Evolutionary conservation across 2,113 vertebrate species (phyloP).

Genomic region (Cepphus grylle): DNA sequence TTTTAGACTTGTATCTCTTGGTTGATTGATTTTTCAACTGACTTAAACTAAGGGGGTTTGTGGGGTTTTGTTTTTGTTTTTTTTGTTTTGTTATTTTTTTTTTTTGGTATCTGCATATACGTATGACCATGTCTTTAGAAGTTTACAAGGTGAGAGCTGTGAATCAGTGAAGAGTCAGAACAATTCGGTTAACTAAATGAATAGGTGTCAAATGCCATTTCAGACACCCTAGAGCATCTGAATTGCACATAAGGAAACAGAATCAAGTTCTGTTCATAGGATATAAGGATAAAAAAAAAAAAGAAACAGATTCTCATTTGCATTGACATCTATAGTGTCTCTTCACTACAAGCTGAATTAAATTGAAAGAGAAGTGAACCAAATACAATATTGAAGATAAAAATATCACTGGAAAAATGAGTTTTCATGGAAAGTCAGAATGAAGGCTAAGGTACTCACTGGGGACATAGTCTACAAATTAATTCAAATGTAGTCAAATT

Average conservation of each 20-base stretch:
- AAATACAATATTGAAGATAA: neutral
- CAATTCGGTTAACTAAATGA: neutral
- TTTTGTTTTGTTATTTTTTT: neutral
- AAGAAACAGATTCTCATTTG: neutral
- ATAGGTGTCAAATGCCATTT: neutral
- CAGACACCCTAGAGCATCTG: neutral
- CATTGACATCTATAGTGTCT: neutral
- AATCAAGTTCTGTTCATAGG: neutral
- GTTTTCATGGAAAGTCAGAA: slow-evolving; percentile 7
- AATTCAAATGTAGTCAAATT: slow-evolving; percentile 36
- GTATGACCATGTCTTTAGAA: neutral
- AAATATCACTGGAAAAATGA: slow-evolving; percentile 9
- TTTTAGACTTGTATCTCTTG: neutral
- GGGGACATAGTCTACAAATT: slow-evolving; percentile 13
- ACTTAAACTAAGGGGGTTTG: neutral
- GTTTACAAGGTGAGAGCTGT: neutral
- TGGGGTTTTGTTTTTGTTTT: neutral
- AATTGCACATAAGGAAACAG: neutral
- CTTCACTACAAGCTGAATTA: neutral
- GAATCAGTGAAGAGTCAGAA: neutral
- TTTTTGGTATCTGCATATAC: neutral
- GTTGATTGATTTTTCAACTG: neutral
- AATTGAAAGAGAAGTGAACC: neutral
- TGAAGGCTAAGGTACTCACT: neutral
- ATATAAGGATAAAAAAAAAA: neutral